These are phyloP conservation scores for Tinamus guttatus DNA, from an alignment of 2,113 vertebrate species.

Conservation along the genomic window DNA sequence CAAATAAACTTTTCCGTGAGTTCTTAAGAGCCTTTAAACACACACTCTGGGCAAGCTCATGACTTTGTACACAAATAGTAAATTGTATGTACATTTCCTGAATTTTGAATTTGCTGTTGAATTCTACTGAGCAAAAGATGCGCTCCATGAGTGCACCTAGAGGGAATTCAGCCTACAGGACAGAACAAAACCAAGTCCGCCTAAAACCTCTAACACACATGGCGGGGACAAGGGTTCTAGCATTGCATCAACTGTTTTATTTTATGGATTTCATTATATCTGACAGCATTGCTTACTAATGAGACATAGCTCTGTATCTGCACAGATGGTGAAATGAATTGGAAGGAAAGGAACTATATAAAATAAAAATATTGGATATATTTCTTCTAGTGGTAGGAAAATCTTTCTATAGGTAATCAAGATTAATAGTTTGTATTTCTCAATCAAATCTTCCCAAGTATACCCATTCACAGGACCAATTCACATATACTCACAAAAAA, in stretches of 20 bases:
- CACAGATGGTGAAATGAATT: not conserved
- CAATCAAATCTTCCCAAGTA: not conserved
- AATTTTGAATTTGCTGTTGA: not conserved
- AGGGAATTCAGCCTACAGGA: not conserved
- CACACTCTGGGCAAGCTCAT: not conserved
- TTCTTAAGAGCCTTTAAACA: not conserved
- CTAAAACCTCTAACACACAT: not conserved
- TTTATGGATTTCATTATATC: not conserved
- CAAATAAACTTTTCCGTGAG: not conserved
- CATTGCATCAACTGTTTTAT: not conserved
- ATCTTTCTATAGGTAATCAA: not conserved
- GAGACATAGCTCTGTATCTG: not conserved
- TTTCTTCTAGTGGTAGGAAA: not conserved
- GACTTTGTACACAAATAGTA: not conserved
- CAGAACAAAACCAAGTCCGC: not conserved
- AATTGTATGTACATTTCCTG: not conserved
- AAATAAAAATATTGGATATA: not conserved
- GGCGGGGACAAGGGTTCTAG: not conserved
- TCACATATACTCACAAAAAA: not conserved
- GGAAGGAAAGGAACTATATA: not conserved
- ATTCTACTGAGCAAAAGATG: not conserved
- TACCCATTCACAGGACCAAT: not conserved
- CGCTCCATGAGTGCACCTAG: rapidly evolving
- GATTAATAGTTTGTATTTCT: not conserved
- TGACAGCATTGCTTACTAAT: not conserved